Conservation (phyloP, 2,113 vertebrate species). For the Mus spicilegus region DNA sequence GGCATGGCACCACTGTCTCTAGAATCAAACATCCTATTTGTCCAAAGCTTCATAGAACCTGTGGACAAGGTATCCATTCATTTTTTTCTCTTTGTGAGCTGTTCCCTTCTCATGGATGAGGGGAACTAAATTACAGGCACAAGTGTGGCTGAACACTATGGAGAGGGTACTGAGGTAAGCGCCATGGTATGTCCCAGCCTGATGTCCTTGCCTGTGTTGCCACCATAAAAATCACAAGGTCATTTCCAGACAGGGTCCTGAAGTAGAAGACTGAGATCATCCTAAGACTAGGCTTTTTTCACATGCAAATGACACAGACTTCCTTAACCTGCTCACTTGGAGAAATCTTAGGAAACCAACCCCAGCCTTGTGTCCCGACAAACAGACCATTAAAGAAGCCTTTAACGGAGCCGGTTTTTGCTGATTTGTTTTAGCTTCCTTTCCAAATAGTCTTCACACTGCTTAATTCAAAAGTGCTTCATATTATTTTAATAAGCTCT, state of each 20-base stretch:
- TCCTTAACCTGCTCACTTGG: background rate
- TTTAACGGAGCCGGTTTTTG: conserved; percentile 37
- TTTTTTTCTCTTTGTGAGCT: background rate
- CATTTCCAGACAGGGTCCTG: conserved; percentile 19
- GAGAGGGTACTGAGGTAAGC: background rate
- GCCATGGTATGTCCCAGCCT: background rate
- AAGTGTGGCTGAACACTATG: background rate
- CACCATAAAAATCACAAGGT: background rate
- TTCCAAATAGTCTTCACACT: conserved; percentile 40
- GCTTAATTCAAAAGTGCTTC: conserved; percentile 50
- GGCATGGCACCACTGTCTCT: background rate
- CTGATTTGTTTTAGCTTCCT: conserved; percentile 60
- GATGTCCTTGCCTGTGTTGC: background rate
- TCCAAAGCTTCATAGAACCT: background rate
- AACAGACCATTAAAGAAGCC: conserved; percentile 14
- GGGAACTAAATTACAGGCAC: background rate
- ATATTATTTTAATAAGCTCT: conserved; percentile 54
- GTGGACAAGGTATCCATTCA: background rate
- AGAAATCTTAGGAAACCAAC: background rate
- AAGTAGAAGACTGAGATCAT: conserved; percentile 11
- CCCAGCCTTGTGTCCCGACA: background rate
- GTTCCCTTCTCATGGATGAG: conserved; percentile 38
- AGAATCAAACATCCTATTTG: conserved; percentile 24
- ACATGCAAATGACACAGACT: conserved; percentile 18
- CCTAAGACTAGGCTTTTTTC: background rate